These are phyloP conservation scores for Ligdia adustata DNA, from an alignment of 2,888 invertebrate genomes.

Conservation along the genomic window DNA sequence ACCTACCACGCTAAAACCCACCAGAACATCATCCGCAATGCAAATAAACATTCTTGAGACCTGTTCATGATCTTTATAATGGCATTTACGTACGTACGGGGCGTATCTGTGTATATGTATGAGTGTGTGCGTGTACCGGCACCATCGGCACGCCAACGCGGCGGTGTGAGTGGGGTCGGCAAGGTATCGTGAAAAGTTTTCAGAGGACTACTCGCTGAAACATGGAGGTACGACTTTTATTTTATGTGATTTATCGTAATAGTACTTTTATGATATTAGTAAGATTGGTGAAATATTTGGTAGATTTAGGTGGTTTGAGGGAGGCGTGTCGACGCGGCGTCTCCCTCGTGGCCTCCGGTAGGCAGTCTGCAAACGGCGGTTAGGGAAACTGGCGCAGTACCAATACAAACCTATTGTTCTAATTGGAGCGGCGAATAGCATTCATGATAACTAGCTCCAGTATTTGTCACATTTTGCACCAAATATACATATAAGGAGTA, in stretches of 20 bases:
- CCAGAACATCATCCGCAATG: slow-evolving; percentile 46
- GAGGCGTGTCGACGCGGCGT: slow-evolving; percentile 66
- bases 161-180: slow-evolving; percentile 53
- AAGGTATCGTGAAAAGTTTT: slow-evolving; percentile 58
- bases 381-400: slow-evolving; percentile 66
- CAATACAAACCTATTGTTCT: slow-evolving; percentile 55
- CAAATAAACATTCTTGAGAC: slow-evolving; percentile 48
- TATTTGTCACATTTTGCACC: slow-evolving; percentile 9
- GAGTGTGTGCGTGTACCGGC: slow-evolving; percentile 43
- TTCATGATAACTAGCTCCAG: slow-evolving; percentile 8
- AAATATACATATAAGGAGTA: too few species aligned
- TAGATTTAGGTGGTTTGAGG: slow-evolving; percentile 33
- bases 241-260: neutral
- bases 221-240: slow-evolving; percentile 16
- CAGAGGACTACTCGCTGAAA: slow-evolving; percentile 42
- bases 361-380: slow-evolving; percentile 61
- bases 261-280: slow-evolving; percentile 7
- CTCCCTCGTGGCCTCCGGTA: slow-evolving; percentile 76
- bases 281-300: neutral
- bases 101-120: slow-evolving; percentile 43
- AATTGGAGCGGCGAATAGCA: slow-evolving; percentile 49
- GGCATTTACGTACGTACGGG: slow-evolving; percentile 49
- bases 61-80: slow-evolving; percentile 48
- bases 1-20: slow-evolving; percentile 23
- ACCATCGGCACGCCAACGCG: slow-evolving; percentile 39